Evolutionary conservation across 2,113 vertebrate genomes (phyloP).

Genomic region (Bos javanicus): DNA sequence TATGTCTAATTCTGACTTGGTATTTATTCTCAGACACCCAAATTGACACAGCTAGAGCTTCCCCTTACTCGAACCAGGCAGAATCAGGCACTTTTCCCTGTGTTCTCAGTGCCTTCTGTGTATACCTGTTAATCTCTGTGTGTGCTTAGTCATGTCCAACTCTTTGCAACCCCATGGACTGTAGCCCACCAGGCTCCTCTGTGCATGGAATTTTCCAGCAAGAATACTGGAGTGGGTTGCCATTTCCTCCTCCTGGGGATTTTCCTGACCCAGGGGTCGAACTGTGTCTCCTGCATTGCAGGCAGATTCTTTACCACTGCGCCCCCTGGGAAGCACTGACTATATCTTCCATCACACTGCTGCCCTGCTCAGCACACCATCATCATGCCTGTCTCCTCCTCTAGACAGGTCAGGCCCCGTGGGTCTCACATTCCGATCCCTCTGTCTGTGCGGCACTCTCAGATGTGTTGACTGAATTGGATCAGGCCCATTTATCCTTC

Average conservation of each 20-base stretch:
- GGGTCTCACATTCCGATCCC: background rate
- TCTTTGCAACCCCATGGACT: background rate
- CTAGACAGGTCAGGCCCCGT: background rate
- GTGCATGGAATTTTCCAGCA: background rate
- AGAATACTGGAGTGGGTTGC: background rate
- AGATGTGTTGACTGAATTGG: background rate
- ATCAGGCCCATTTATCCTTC: background rate
- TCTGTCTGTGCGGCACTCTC: background rate
- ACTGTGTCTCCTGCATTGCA: background rate
- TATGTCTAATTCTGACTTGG: background rate
- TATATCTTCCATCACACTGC: background rate
- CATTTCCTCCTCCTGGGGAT: background rate
- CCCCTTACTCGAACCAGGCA: background rate
- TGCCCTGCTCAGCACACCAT: background rate
- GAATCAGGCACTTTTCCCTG: background rate
- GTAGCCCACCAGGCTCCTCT: background rate
- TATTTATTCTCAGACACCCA: background rate
- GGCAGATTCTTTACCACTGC: background rate
- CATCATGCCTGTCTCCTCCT: background rate
- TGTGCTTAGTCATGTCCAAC: background rate
- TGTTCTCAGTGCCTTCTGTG: background rate
- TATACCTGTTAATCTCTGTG: background rate
- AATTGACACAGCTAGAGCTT: background rate
- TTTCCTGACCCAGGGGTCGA: background rate
- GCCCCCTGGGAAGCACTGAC: background rate